phyloP scores from a whole-genome alignment of 2,888 invertebrate species.

The Thecocarcelia acutangulata region DNA sequence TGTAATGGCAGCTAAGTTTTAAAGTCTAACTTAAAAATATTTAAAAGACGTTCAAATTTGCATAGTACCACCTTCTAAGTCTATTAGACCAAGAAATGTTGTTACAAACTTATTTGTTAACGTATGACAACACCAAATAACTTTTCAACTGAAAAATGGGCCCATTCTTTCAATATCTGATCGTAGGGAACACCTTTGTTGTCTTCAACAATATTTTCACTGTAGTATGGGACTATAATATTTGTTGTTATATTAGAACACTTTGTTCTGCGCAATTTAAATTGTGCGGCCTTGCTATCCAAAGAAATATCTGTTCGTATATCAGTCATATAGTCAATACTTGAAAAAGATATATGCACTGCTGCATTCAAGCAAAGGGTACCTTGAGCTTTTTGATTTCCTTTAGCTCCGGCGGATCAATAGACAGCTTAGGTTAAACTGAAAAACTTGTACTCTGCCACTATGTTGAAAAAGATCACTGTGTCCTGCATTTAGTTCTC shows the following conservation, averaged over 20 bases:
- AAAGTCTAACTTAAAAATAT: too few species aligned
- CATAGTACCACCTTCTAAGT: too few species aligned
- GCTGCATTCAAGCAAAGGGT: constrained; percentile 1
- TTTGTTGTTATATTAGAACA: background rate
- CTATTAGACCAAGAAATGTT: too few species aligned
- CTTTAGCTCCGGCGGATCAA: background rate
- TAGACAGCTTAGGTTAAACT: constrained; percentile 1
- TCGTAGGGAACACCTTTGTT: too few species aligned
- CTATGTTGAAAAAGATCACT: constrained; percentile 1
- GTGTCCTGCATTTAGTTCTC: background rate
- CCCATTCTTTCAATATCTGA: too few species aligned
- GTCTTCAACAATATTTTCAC: constrained; percentile 1
- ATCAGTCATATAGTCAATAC: constrained; percentile 1
- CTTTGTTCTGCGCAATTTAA: constrained; percentile 3
- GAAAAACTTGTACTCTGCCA: background rate
- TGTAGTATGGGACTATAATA: constrained; percentile 6
- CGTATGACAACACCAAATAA: too few species aligned
- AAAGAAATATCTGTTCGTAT: background rate
- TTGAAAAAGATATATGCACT: constrained; percentile 9
- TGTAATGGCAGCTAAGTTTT: too few species aligned
- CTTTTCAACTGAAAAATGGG: too few species aligned
- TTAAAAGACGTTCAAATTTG: too few species aligned
- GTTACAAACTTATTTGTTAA: too few species aligned
- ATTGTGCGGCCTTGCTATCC: constrained; percentile 14
- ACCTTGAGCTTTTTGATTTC: constrained; percentile 8